Evolutionary conservation across 2,113 vertebrate species (phyloP).

Genomic region (Callopanchax toddi): DNA sequence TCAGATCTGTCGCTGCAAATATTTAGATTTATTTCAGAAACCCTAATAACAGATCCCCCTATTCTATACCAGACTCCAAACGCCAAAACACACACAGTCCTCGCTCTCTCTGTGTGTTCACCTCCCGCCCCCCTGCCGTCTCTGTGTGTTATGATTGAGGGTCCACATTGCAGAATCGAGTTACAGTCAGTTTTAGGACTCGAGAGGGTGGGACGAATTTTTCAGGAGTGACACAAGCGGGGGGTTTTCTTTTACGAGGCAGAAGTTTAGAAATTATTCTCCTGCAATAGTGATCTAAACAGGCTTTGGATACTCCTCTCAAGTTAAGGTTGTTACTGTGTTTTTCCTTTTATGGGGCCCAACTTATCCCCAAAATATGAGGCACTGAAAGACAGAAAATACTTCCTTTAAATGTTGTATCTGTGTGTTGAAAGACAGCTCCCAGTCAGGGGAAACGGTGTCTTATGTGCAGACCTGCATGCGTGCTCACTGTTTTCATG

Average conservation of each 20-base stretch:
- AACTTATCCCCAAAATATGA: neutral
- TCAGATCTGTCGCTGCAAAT: slow-evolving; percentile 47
- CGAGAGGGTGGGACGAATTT: slow-evolving; percentile 40
- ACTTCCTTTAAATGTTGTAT: too few species aligned
- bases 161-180: slow-evolving; percentile 55
- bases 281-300: slow-evolving; percentile 19
- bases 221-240: slow-evolving; percentile 62
- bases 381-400: neutral
- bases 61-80: slow-evolving; percentile 8
- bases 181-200: slow-evolving; percentile 62
- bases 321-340: slow-evolving; percentile 17
- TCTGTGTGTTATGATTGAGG: slow-evolving; percentile 47
- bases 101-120: neutral
- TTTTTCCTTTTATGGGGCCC: neutral
- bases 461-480: slow-evolving; percentile 1
- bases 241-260: slow-evolving; percentile 31
- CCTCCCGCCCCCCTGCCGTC: slow-evolving; percentile 18
- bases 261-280: slow-evolving; percentile 22
- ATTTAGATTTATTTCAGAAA: slow-evolving; percentile 59
- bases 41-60: slow-evolving; percentile 45
- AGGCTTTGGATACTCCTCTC: slow-evolving; percentile 7
- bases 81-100: slow-evolving; percentile 67
- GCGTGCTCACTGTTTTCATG: slow-evolving; percentile 21
- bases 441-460: neutral
- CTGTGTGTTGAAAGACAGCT: too few species aligned